Conservation (phyloP, 2,113 vertebrate genomes). For the Haplochromis burtoni region DNA sequence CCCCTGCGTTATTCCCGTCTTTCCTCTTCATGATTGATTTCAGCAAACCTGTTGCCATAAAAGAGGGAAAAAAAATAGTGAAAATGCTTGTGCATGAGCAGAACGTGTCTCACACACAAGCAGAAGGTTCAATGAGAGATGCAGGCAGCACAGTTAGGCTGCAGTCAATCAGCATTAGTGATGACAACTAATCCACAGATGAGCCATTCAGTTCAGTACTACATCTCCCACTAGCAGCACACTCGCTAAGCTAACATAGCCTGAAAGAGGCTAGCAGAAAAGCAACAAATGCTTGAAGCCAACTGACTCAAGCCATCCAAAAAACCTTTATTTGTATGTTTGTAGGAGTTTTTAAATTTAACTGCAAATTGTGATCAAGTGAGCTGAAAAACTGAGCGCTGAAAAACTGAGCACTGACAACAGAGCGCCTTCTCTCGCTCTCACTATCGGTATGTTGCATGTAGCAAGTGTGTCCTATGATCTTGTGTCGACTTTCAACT, state of each 20-base stretch:
- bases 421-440: background rate
- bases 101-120: background rate
- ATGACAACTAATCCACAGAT: background rate
- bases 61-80: background rate
- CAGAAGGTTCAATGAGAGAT: background rate
- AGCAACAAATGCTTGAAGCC: background rate
- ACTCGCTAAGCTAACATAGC: background rate
- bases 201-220: background rate
- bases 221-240: background rate
- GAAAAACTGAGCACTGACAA: background rate
- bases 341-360: background rate
- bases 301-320: background rate
- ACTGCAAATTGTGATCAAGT: background rate
- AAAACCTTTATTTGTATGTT: background rate
- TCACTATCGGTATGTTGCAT: background rate
- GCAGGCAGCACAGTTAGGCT: background rate
- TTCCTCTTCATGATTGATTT: constrained; percentile 97
- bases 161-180: background rate
- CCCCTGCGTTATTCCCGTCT: constrained; percentile 63
- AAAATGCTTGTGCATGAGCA: background rate
- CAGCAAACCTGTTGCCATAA: constrained; percentile 71
- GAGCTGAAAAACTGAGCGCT: background rate
- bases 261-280: background rate
- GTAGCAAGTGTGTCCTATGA: background rate
- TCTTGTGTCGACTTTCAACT: background rate